Conservation (phyloP, 2,113 vertebrate genomes). For the Holacanthus passer region DNA sequence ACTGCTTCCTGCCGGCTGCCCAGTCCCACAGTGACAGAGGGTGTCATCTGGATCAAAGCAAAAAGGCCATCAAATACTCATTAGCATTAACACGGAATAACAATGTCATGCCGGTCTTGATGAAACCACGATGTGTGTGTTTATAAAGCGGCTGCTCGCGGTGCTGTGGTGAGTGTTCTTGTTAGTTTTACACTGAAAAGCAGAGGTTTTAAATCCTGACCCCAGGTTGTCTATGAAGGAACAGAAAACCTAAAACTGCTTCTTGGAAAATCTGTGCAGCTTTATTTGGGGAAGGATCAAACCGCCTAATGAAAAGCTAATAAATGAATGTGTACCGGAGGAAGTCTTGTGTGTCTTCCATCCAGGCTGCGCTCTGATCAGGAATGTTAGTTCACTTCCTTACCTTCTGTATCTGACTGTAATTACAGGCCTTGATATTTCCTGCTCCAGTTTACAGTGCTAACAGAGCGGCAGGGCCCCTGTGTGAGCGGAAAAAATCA, state of each 20-base stretch:
- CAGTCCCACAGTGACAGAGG: conserved; percentile 40
- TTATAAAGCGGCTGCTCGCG: conserved; percentile 22
- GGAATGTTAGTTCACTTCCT: conserved; percentile 72
- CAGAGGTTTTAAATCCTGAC: conserved; percentile 14
- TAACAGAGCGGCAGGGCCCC: conserved; percentile 54
- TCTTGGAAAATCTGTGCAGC: conserved; percentile 35
- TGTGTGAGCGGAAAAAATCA: conserved; percentile 24
- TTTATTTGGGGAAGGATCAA: conserved; percentile 57
- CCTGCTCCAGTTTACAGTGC: conserved; percentile 59
- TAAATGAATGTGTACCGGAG: conserved; percentile 63
- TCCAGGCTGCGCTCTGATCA: conserved; percentile 64
- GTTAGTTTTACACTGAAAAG: conserved; percentile 12
- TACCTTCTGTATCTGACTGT: conserved; percentile 74
- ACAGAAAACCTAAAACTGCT: conserved; percentile 8
- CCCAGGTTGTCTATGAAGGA: not conserved
- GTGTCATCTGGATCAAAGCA: conserved; percentile 47
- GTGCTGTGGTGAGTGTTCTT: conserved; percentile 6
- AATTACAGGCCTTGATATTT: conserved; percentile 78
- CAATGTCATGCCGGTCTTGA: conserved; percentile 25
- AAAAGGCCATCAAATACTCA: conserved; percentile 38
- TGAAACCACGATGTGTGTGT: conserved; percentile 42
- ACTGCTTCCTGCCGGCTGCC: conserved; percentile 53
- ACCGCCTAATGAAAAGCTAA: conserved; percentile 70
- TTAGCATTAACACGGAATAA: conserved; percentile 36
- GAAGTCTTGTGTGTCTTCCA: conserved; percentile 64